Evolutionary conservation across 2,797 vertebrate species (phyloP).

Genomic region (Cottoperca gobio): DNA sequence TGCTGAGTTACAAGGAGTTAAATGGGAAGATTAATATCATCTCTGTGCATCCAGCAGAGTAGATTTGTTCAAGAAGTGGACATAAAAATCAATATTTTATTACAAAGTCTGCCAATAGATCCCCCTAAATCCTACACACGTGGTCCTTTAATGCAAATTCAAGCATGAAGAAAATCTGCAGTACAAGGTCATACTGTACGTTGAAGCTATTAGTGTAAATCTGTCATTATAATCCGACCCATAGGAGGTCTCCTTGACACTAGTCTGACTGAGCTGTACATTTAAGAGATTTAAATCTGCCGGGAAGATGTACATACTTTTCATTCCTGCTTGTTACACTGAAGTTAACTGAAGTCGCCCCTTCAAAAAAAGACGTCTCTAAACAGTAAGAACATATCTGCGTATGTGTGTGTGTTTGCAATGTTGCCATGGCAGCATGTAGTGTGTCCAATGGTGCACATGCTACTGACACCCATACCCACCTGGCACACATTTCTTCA

Average conservation of each 20-base stretch:
- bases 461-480: constrained; percentile 2
- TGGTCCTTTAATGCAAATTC: not conserved
- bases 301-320: constrained; percentile 3
- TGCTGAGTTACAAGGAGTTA: not conserved
- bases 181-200: not conserved
- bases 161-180: not conserved
- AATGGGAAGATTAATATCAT: constrained; percentile 5
- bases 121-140: too few species aligned
- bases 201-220: constrained; percentile 1
- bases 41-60: not conserved
- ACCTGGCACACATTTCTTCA: constrained; percentile 32
- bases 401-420: constrained; percentile 46
- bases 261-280: not conserved
- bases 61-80: too few species aligned
- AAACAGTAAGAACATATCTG: constrained; percentile 30
- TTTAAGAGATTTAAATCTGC: not conserved
- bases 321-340: constrained; percentile 45
- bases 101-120: too few species aligned
- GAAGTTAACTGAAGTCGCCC: not conserved
- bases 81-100: too few species aligned
- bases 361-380: constrained; percentile 4
- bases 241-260: not conserved
- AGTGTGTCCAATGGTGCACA: not conserved
- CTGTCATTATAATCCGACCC: constrained; percentile 5
- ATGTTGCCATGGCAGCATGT: constrained; percentile 47